Evolutionary conservation across 2,888 invertebrate species (phyloP).

Genomic region (Sinotaia quadrata): DNA sequence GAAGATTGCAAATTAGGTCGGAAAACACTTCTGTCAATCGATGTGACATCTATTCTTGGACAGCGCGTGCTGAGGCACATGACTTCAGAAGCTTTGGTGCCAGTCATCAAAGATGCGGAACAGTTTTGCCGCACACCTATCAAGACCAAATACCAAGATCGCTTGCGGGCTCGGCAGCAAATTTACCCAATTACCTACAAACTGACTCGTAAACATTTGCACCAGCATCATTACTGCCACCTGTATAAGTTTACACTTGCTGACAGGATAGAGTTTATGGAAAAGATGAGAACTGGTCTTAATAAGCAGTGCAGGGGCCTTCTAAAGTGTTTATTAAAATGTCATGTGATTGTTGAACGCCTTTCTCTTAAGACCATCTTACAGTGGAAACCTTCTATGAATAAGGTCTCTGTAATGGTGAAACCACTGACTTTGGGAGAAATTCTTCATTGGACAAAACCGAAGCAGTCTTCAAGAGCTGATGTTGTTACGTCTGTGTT

Average conservation of each 20-base stretch:
- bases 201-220: conserved; percentile 40
- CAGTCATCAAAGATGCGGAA: conserved; percentile 53
- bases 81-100: conserved; percentile 47
- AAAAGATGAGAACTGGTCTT: conserved; percentile 53
- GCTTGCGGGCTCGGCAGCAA: conserved; percentile 52
- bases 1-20: conserved; percentile 26
- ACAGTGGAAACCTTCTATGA: conserved; percentile 43
- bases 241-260: conserved; percentile 54
- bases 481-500: conserved; percentile 37
- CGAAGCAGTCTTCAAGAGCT: conserved; percentile 8
- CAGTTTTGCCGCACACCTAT: conserved; percentile 58
- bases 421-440: conserved; percentile 29
- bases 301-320: conserved; percentile 49
- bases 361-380: conserved; percentile 46
- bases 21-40: conserved; percentile 56
- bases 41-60: conserved; percentile 60
- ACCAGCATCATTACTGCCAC: conserved; percentile 42
- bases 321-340: conserved; percentile 43
- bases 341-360: conserved; percentile 47
- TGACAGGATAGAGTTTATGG: conserved; percentile 53
- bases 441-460: conserved; percentile 31
- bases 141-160: conserved; percentile 55
- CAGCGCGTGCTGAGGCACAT: conserved; percentile 60
- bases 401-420: conserved; percentile 27
- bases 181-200: conserved; percentile 54